Percentiles rank a stretch among this genome's conserved stretches.
phyloP scores from a whole-genome alignment of 2,888 invertebrate species.

The Callinectes sapidus region DNA sequence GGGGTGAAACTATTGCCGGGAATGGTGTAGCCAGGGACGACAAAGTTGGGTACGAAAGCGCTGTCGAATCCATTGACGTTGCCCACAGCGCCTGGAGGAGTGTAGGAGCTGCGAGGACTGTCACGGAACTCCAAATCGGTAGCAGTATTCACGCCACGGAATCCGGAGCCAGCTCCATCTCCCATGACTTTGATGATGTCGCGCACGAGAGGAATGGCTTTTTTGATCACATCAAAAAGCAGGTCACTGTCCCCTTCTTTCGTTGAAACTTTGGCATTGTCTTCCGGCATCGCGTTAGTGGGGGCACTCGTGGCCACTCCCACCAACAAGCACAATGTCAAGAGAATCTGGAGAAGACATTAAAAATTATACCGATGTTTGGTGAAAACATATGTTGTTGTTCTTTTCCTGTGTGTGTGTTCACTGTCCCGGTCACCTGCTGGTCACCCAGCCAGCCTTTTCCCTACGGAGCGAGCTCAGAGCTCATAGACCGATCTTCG shows the following conservation, averaged over 20 bases:
- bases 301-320: not conserved
- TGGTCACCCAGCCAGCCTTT: too few species aligned
- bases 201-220: not conserved
- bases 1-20: not conserved
- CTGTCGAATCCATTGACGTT: not conserved
- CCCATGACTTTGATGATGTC: not conserved
- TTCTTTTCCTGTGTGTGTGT: not conserved
- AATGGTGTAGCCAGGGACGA: slow-evolving; percentile 1
- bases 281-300: not conserved
- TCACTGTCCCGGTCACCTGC: too few species aligned
- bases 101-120: too few species aligned
- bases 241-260: not conserved
- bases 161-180: too few species aligned
- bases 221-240: not conserved
- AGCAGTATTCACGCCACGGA: too few species aligned
- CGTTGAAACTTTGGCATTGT: not conserved
- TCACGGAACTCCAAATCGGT: too few species aligned
- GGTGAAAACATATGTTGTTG: not conserved
- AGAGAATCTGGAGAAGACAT: not conserved
- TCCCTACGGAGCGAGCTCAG: too few species aligned
- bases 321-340: not conserved
- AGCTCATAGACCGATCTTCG: too few species aligned
- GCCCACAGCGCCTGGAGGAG: not conserved
- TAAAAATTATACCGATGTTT: not conserved
- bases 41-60: not conserved